Conservation (phyloP, 2,888 invertebrate species). For the Caenorhabditis sp. region DNA sequence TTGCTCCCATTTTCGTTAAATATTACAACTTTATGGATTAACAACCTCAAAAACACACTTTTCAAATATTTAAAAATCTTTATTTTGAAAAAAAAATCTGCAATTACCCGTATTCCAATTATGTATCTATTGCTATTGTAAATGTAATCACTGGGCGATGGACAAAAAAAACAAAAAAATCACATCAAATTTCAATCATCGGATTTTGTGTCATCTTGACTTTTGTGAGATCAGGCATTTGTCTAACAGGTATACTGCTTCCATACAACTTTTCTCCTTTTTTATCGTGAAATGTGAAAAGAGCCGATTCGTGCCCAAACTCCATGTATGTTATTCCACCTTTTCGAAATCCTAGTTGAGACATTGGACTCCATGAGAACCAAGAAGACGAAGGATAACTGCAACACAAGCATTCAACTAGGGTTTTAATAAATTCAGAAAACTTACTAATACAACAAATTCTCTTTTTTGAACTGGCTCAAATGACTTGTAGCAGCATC, state of each 20-base stretch:
- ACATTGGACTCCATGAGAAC: slow-evolving; percentile 55
- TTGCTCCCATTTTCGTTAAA: too few relatives aligned
- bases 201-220: slow-evolving; percentile 10
- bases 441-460: slow-evolving; percentile 41
- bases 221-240: slow-evolving; percentile 5
- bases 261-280: slow-evolving; percentile 21
- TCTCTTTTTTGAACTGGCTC: slow-evolving; percentile 31
- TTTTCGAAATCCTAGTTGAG: slow-evolving; percentile 63
- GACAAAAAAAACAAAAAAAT: neutral
- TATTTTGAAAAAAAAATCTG: too few relatives aligned
- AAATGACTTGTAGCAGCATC: slow-evolving; percentile 70
- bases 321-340: slow-evolving; percentile 71
- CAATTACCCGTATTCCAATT: too few relatives aligned
- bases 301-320: slow-evolving; percentile 21
- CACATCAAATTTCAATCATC: slow-evolving; percentile 17
- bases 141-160: too few relatives aligned
- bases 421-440: too few relatives aligned
- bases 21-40: too few relatives aligned
- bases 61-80: too few relatives aligned
- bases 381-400: slow-evolving; percentile 68
- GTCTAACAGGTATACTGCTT: slow-evolving; percentile 12
- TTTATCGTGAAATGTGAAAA: slow-evolving; percentile 31
- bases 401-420: too few relatives aligned
- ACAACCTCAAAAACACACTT: too few relatives aligned
- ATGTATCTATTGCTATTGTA: too few relatives aligned